Percentiles rank a stretch among this genome's conserved stretches.
phyloP scores from a whole-genome alignment of 1,140 invertebrate genomes.

The Pogonognathellus flavescens region DNA sequence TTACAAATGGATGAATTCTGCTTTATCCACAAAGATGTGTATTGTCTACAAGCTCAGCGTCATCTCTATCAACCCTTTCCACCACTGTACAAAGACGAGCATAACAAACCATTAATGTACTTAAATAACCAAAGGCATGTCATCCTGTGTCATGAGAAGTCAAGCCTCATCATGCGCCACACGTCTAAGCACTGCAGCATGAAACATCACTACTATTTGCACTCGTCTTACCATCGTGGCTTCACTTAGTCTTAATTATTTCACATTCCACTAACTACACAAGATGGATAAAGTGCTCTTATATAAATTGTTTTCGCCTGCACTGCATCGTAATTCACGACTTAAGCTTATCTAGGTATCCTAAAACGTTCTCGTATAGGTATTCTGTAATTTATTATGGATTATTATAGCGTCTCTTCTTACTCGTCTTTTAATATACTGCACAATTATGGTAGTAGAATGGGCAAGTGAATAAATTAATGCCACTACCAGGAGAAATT shows the following conservation, averaged over 20 bases:
- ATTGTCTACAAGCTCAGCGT: too few relatives aligned
- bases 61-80: too few relatives aligned
- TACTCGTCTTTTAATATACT: too few relatives aligned
- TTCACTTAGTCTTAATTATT: conserved; percentile 25
- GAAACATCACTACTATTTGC: conserved; percentile 35
- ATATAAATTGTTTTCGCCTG: background rate
- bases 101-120: background rate
- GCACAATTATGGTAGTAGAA: too few relatives aligned
- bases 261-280: background rate
- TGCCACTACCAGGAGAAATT: too few relatives aligned
- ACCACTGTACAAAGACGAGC: background rate
- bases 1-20: background rate
- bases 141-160: conserved; percentile 33
- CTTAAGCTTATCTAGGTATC: background rate
- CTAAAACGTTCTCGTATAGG: too few relatives aligned
- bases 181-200: conserved; percentile 16
- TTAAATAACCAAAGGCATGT: conserved; percentile 20
- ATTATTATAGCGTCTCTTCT: too few relatives aligned
- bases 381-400: too few relatives aligned
- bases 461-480: too few relatives aligned
- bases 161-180: conserved; percentile 32
- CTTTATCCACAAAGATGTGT: too few relatives aligned
- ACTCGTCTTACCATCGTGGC: conserved; percentile 9
- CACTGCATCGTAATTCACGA: background rate
- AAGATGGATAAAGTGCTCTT: background rate